A percentile compares a stretch with the other conserved stretches of the same genome.
Evolutionary conservation across 2,113 vertebrate species (phyloP).

Genomic region (Marmota flaviventris): DNA sequence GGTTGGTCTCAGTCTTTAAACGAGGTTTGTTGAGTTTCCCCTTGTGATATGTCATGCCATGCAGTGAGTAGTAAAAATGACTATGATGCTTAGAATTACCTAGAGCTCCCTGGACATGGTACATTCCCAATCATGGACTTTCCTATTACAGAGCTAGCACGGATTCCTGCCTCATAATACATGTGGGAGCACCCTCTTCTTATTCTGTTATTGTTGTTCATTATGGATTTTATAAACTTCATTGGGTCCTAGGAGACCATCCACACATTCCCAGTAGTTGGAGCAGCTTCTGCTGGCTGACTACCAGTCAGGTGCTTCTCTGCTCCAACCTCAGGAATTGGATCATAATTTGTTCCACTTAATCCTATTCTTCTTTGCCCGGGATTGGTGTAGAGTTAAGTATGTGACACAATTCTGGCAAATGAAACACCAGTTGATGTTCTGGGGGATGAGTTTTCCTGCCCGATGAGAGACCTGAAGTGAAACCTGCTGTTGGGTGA

Average conservation of each 20-base stretch:
- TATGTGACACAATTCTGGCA: neutral
- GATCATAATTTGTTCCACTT: neutral
- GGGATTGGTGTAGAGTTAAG: neutral
- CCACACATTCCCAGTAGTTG: neutral
- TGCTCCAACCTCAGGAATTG: neutral
- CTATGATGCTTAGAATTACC: neutral
- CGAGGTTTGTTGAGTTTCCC: neutral
- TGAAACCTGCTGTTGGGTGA: neutral
- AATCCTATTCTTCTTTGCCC: neutral
- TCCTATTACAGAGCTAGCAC: neutral
- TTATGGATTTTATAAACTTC: neutral
- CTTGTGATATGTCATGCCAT: fast-evolving
- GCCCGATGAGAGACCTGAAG: neutral
- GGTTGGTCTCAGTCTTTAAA: neutral
- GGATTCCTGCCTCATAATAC: neutral
- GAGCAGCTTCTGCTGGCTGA: neutral
- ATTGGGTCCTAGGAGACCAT: neutral
- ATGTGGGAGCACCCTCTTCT: neutral
- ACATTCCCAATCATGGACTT: neutral
- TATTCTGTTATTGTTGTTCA: neutral
- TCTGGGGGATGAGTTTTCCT: neutral
- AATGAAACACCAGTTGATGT: neutral
- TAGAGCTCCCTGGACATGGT: neutral
- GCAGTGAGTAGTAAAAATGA: neutral
- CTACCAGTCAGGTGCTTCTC: neutral